phyloP scores from a whole-genome alignment of 2,113 vertebrate species.

The Lynx canadensis region DNA sequence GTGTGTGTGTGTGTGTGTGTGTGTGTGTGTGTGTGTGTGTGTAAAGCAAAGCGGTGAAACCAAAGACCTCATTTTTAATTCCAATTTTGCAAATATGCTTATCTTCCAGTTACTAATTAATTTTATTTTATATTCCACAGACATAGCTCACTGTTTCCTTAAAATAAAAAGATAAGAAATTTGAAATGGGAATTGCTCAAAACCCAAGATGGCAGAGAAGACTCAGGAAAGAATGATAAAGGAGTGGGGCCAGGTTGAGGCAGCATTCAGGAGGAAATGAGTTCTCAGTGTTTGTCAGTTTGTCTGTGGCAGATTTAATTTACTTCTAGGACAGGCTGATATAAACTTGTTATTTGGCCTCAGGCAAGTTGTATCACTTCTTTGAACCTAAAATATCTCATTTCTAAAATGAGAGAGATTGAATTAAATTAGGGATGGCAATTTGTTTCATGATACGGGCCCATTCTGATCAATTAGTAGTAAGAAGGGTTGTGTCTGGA shows the following conservation, averaged over 20 bases:
- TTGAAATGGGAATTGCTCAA: background rate
- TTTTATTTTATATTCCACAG: background rate
- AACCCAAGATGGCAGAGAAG: background rate
- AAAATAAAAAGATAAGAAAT: conserved; percentile 26
- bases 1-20: background rate
- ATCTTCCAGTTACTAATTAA: background rate
- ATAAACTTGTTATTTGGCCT: background rate
- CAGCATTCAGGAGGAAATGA: background rate
- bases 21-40: background rate
- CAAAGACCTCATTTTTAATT: background rate
- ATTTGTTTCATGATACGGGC: background rate
- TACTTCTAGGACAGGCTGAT: background rate
- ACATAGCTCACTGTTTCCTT: background rate
- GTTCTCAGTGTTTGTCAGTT: background rate
- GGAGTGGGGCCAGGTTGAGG: background rate
- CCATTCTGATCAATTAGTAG: conserved; percentile 24
- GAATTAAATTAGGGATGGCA: conserved; percentile 7
- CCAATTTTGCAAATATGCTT: background rate
- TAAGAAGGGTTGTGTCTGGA: background rate
- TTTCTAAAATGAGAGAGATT: background rate
- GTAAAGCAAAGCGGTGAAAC: background rate
- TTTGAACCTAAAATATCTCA: background rate
- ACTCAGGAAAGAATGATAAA: background rate
- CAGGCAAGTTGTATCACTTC: background rate
- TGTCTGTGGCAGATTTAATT: background rate